Percentiles rank a stretch among this genome's conserved stretches.
Conservation (phyloP, 2,888 invertebrate genomes). For the Meganola albula region DNA sequence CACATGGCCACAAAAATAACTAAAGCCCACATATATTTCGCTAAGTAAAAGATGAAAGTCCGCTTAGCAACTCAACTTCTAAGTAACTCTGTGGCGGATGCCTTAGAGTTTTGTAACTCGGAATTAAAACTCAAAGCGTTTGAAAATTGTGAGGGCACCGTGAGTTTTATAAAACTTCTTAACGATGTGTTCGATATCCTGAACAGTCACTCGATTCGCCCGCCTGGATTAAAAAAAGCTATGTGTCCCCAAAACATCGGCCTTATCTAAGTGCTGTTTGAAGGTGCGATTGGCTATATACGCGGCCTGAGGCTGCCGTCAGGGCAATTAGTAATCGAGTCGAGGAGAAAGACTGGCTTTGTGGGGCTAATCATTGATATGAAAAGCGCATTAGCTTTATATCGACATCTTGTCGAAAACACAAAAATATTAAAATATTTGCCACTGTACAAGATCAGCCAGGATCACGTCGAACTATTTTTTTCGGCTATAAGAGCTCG, state of each 20-base stretch:
- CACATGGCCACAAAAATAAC: constrained; percentile 16
- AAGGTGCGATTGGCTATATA: no score
- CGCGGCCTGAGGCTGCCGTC: no score
- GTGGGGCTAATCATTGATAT: no score
- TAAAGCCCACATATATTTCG: constrained; percentile 10
- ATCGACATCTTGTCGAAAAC: no score
- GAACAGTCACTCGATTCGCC: constrained; percentile 9
- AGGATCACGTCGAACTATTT: constrained; percentile 1
- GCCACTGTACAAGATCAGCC: constrained; percentile 1
- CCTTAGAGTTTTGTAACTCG: constrained; percentile 11
- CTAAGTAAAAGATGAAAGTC: constrained; percentile 19
- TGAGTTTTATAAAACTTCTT: constrained; percentile 12
- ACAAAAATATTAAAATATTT: no score
- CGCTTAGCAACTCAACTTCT: constrained; percentile 13
- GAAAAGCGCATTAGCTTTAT: no score
- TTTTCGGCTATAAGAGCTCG: constrained; percentile 11
- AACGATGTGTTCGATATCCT: constrained; percentile 19
- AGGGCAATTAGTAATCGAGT: no score
- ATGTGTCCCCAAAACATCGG: no score
- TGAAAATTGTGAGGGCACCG: constrained; percentile 5
- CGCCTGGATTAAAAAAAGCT: constrained; percentile 10
- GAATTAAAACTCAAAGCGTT: constrained; percentile 9
- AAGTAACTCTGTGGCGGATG: constrained; percentile 15
- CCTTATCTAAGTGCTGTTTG: no score
- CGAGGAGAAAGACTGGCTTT: no score